Conservation (phyloP, 2,888 invertebrate species). For the Bedellia somnulentella region DNA sequence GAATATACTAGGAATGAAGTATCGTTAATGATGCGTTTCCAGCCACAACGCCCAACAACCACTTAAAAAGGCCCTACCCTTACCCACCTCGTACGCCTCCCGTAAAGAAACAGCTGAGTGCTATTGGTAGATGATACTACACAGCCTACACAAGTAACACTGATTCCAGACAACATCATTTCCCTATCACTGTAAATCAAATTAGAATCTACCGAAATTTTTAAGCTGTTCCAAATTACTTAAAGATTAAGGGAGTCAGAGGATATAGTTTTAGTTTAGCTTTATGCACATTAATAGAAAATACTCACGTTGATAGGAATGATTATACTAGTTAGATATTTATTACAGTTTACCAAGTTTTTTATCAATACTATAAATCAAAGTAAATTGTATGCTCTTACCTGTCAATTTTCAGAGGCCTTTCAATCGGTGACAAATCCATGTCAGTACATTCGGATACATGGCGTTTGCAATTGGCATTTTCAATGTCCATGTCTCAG, state of each 20-base stretch:
- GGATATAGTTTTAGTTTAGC: background rate
- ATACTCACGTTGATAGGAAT: background rate
- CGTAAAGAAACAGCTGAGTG: no score
- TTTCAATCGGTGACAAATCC: constrained; percentile 27
- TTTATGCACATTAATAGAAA: background rate
- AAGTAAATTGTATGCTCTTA: constrained; percentile 16
- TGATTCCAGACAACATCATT: no score
- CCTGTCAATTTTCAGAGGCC: constrained; percentile 36
- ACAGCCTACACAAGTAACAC: no score
- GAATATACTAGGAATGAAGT: no score
- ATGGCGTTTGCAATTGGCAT: constrained; percentile 36
- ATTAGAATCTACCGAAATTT: no score
- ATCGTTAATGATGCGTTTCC: no score
- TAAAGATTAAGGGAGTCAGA: background rate
- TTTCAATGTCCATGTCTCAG: constrained; percentile 36
- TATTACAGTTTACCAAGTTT: background rate
- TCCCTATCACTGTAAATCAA: no score
- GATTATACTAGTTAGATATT: background rate
- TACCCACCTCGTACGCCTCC: no score
- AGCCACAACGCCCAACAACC: no score
- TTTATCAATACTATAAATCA: constrained; percentile 1
- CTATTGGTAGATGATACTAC: no score
- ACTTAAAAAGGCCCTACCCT: no score
- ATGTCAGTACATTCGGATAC: constrained; percentile 38
- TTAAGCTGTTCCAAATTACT: background rate